A percentile compares a stretch with the other conserved stretches of the same genome.
Evolutionary conservation across 2,113 vertebrate species (phyloP).

Genomic region (Prolemur simus): DNA sequence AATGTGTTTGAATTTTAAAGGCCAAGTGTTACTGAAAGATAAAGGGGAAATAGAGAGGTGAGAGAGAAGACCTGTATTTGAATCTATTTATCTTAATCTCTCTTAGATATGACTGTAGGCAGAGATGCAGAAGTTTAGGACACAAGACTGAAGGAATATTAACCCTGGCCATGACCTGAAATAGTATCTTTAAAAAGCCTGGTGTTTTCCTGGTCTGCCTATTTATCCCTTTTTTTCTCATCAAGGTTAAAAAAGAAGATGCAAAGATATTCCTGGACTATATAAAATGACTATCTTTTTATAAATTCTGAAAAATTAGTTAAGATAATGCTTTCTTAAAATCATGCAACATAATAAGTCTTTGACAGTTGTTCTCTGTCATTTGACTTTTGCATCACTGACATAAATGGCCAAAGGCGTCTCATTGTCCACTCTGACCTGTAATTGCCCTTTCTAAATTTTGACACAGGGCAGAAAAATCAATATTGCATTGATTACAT

Average conservation of each 20-base stretch:
- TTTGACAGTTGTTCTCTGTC: background rate
- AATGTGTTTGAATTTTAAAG: background rate
- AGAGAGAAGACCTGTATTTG: background rate
- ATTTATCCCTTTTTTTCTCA: background rate
- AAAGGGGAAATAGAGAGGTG: background rate
- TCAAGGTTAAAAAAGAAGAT: background rate
- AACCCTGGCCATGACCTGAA: background rate
- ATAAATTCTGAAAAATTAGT: constrained; percentile 30
- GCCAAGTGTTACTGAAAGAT: background rate
- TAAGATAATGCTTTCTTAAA: constrained; percentile 12
- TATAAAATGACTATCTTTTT: background rate
- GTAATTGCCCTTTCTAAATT: constrained; percentile 1
- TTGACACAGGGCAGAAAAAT: constrained; percentile 10
- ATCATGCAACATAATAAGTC: background rate
- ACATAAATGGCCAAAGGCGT: background rate
- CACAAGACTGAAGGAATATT: background rate
- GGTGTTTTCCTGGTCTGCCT: background rate
- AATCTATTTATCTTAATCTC: background rate
- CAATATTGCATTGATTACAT: constrained; percentile 19
- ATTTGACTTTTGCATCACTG: constrained; percentile 15
- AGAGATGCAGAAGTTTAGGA: background rate
- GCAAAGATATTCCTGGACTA: background rate
- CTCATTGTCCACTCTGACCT: constrained; percentile 10
- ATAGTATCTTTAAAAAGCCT: background rate
- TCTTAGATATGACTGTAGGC: background rate